Evolutionary conservation across 2,888 invertebrate species (phyloP).

Genomic region (Galerucella nymphaeae): DNA sequence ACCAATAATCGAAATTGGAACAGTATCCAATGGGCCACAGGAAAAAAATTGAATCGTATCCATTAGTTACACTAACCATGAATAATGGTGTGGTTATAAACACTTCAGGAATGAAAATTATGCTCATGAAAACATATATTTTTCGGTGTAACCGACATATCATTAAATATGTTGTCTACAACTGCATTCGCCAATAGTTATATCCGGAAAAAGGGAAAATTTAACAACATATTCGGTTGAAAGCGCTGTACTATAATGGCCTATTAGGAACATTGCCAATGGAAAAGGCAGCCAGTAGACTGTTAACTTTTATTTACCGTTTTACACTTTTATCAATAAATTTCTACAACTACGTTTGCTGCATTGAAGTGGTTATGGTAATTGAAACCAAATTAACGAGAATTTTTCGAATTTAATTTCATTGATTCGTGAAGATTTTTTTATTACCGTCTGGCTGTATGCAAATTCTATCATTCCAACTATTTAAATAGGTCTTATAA

Average conservation of each 20-base stretch:
- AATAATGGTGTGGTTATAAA: not conserved
- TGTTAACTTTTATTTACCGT: slow-evolving; percentile 49
- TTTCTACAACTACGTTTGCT: slow-evolving; percentile 35
- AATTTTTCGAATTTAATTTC: slow-evolving; percentile 35
- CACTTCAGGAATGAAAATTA: slow-evolving; percentile 8
- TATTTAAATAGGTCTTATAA: no score
- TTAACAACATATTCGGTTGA: slow-evolving; percentile 49
- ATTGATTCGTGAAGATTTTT: slow-evolving; percentile 14
- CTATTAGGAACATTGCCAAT: slow-evolving; percentile 55
- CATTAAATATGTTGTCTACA: slow-evolving; percentile 47
- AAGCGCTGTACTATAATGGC: slow-evolving; percentile 48
- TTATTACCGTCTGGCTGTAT: slow-evolving; percentile 11
- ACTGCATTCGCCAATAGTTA: slow-evolving; percentile 46
- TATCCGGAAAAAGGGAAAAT: slow-evolving; percentile 47
- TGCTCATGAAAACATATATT: slow-evolving; percentile 11
- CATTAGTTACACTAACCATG: not conserved
- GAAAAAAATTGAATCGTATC: no score
- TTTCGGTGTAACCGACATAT: slow-evolving; percentile 26
- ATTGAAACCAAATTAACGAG: slow-evolving; percentile 42
- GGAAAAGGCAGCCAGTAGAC: slow-evolving; percentile 45
- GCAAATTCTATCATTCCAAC: not conserved
- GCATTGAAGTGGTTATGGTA: slow-evolving; percentile 37
- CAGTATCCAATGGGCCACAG: no score
- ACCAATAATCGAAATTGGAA: not conserved
- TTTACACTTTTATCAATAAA: slow-evolving; percentile 47